Evolutionary conservation across 2,797 vertebrate genomes (phyloP).

Genomic region (Labroides dimidiatus): DNA sequence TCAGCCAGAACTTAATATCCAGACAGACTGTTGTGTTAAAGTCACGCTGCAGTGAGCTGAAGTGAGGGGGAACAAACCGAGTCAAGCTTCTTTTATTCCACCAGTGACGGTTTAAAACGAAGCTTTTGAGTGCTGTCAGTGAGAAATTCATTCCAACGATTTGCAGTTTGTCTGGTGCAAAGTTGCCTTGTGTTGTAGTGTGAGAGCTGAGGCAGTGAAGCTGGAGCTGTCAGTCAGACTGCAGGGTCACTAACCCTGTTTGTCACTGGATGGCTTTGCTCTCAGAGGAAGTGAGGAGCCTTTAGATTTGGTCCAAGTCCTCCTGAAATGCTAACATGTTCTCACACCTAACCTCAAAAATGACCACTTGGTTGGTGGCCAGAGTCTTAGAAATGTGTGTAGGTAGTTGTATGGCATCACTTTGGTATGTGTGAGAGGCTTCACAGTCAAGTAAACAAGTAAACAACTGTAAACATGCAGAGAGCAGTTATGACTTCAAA

Average conservation of each 20-base stretch:
- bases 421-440: too few species aligned
- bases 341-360: slow-evolving; percentile 1
- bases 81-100: slow-evolving; percentile 41
- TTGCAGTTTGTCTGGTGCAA: slow-evolving; percentile 32
- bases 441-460: too few species aligned
- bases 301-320: slow-evolving; percentile 7
- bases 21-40: slow-evolving; percentile 51
- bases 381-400: too few species aligned
- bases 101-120: slow-evolving; percentile 53
- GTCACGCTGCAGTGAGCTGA: slow-evolving; percentile 34
- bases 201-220: slow-evolving; percentile 24
- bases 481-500: too few species aligned
- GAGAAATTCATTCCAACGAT: slow-evolving; percentile 37
- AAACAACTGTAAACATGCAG: too few species aligned
- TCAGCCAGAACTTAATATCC: slow-evolving; percentile 60
- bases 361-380: background rate
- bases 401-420: too few species aligned
- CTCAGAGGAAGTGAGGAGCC: slow-evolving; percentile 11
- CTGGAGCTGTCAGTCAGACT: slow-evolving; percentile 44
- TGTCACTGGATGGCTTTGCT: slow-evolving; percentile 4
- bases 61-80: slow-evolving; percentile 46
- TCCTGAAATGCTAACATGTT: background rate
- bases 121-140: slow-evolving; percentile 35
- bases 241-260: slow-evolving; percentile 19
- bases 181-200: slow-evolving; percentile 37